Conservation (phyloP, 2,888 invertebrate genomes). For the Choristoneura rosaceana region DNA sequence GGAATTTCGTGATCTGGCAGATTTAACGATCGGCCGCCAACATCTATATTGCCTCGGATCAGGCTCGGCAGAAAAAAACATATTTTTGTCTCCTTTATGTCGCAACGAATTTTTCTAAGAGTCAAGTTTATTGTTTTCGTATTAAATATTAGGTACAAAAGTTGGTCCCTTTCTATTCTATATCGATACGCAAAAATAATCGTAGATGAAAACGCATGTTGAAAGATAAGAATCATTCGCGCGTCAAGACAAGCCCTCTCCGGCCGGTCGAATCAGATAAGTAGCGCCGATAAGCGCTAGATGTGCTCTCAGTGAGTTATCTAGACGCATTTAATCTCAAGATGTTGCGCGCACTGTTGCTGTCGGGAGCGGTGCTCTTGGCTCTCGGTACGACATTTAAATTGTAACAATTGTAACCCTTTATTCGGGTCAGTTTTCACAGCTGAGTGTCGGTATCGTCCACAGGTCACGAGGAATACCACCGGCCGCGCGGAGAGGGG, state of each 20-base stretch:
- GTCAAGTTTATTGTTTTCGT: no score
- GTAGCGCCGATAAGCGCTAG: neutral
- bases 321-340: neutral
- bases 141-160: no score
- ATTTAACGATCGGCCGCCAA: no score
- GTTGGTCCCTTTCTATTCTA: no score
- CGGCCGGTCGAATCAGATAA: neutral
- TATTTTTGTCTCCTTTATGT: no score
- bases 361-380: neutral
- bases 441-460: constrained; percentile 5
- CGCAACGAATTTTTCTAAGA: no score
- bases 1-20: no score
- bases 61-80: no score
- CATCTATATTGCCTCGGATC: no score
- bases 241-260: neutral
- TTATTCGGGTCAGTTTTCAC: neutral
- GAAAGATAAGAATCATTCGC: neutral
- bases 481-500: constrained; percentile 11
- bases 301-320: neutral
- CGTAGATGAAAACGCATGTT: no score
- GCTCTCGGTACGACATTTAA: neutral
- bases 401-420: neutral
- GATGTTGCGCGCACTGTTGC: constrained; percentile 4
- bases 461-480: constrained; percentile 48
- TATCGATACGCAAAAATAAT: no score